A percentile compares a stretch with the other conserved stretches of the same genome.
Evolutionary conservation across 2,888 invertebrate species (phyloP).

Genomic region (Meloe dianella): DNA sequence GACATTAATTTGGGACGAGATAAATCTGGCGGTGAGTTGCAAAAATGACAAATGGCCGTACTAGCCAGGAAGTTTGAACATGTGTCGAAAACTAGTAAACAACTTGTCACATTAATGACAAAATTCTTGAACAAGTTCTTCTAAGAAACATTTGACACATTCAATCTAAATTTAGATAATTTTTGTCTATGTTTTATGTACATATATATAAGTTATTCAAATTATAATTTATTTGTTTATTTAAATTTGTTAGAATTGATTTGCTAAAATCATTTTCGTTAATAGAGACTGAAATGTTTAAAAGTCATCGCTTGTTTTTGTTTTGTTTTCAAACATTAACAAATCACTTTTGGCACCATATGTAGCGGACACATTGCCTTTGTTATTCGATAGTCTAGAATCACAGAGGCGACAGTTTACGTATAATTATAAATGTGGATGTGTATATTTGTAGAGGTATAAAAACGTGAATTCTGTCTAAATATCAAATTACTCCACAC

Average conservation of each 20-base stretch:
- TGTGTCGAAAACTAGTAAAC: conserved; percentile 35
- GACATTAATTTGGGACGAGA: conserved; percentile 10
- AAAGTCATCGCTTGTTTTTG: conserved; percentile 50
- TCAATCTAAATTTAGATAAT: not conserved
- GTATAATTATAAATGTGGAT: not conserved
- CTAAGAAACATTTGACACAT: not conserved
- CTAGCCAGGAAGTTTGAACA: conserved; percentile 37
- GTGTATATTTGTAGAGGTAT: conserved; percentile 5
- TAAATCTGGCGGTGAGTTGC: conserved; percentile 16
- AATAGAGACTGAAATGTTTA: conserved; percentile 35
- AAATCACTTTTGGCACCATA: conserved; percentile 43
- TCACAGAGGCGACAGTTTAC: conserved; percentile 21
- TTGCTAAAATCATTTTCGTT: not conserved
- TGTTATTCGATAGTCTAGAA: conserved; percentile 35
- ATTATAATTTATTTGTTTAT: not conserved
- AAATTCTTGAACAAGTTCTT: not conserved
- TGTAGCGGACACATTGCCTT: conserved; percentile 44
- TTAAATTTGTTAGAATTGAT: not conserved
- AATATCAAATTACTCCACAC: conserved; percentile 5
- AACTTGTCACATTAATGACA: conserved; percentile 25
- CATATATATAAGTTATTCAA: not conserved
- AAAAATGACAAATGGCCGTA: conserved; percentile 34
- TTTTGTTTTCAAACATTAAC: conserved; percentile 49
- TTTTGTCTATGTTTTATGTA: not conserved
- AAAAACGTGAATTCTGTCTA: not conserved